A percentile compares a stretch with the other conserved stretches of the same genome.
Evolutionary conservation across 1,140 invertebrate genomes (phyloP).

Genomic region (Philopotamus ludificatus): DNA sequence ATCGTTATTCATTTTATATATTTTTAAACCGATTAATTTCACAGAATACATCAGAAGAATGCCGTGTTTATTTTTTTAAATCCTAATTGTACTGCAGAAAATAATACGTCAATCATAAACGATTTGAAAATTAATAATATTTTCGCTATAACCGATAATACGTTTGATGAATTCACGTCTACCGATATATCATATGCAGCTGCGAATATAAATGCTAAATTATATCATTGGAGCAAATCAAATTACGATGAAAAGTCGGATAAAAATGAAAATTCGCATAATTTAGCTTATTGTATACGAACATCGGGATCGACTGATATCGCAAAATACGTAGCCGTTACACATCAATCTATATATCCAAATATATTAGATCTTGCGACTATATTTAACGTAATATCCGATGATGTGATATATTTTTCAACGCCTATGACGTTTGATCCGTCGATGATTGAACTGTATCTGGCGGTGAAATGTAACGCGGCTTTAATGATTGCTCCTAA

Average conservation of each 20-base stretch:
- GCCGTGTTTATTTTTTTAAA: constrained; percentile 54
- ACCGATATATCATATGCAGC: not conserved
- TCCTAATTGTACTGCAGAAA: constrained; percentile 42
- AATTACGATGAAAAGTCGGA: not conserved
- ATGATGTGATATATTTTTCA: constrained; percentile 69
- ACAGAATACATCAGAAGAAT: not conserved
- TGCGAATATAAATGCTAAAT: not conserved
- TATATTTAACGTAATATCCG: constrained; percentile 53
- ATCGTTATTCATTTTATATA: not conserved
- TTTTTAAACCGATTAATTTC: not conserved
- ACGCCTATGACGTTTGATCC: constrained; percentile 83
- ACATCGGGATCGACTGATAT: constrained; percentile 69
- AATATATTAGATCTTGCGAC: constrained; percentile 64
- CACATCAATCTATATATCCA: constrained; percentile 60
- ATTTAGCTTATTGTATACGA: constrained; percentile 59
- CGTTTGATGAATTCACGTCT: constrained; percentile 41
- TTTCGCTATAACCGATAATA: not conserved
- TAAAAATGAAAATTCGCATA: too few relatives aligned
- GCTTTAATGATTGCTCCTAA: constrained; percentile 65
- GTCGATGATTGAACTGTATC: constrained; percentile 73
- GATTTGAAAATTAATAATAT: constrained; percentile 29
- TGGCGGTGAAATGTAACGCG: constrained; percentile 63
- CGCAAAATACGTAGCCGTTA: constrained; percentile 64
- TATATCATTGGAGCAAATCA: not conserved
- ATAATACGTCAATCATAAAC: not conserved